phyloP scores from a whole-genome alignment of 2,113 vertebrate genomes.

The Bubo scandiacus region DNA sequence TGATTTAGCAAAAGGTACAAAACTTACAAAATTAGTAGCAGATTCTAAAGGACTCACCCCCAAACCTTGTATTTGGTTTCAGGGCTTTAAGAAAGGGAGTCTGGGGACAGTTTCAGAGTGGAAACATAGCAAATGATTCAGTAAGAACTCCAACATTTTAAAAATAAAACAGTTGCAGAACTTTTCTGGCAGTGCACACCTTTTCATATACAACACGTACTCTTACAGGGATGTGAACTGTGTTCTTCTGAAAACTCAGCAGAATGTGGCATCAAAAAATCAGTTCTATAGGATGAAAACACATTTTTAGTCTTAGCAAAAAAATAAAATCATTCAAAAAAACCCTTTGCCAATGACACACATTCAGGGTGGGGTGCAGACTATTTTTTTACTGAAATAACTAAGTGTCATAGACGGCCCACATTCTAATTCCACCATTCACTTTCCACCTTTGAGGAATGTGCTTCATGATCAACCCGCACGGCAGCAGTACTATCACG shows the following conservation, averaged over 20 bases:
- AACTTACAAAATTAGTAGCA: background rate
- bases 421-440: background rate
- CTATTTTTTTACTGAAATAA: background rate
- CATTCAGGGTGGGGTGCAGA: background rate
- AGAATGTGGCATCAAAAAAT: background rate
- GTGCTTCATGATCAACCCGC: background rate
- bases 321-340: background rate
- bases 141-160: background rate
- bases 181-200: background rate
- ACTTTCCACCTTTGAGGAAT: background rate
- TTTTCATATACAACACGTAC: background rate
- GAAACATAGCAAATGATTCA: background rate
- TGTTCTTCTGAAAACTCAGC: background rate
- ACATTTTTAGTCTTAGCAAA: background rate
- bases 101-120: background rate
- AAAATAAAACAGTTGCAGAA: background rate
- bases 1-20: background rate
- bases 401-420: background rate
- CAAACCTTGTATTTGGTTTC: background rate
- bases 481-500: background rate
- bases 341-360: fast-evolving
- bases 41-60: background rate
- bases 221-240: background rate
- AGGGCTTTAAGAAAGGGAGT: background rate
- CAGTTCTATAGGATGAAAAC: background rate